phyloP scores from a whole-genome alignment of 2,113 vertebrate species.

The Muntiacus muntjak region DNA sequence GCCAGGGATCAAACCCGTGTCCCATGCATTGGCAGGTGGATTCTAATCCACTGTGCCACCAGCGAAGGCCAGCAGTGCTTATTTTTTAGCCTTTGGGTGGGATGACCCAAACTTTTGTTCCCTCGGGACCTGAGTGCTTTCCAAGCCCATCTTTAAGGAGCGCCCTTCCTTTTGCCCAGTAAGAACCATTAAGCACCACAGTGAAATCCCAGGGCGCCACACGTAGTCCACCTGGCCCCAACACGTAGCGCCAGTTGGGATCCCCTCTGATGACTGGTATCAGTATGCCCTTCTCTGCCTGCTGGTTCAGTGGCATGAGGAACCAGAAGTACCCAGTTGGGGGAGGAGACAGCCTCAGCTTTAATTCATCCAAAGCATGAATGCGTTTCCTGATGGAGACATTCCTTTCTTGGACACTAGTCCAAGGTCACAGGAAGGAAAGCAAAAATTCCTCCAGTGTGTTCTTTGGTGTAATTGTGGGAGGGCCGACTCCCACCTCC shows the following conservation, averaged over 20 bases:
- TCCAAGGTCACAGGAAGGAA: conserved; percentile 55
- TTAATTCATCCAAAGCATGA: neutral
- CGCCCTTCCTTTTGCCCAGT: neutral
- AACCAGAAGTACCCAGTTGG: neutral
- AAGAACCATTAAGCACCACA: too few relatives aligned
- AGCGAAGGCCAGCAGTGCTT: neutral
- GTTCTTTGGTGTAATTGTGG: neutral
- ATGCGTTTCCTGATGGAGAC: neutral
- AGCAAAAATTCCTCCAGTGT: neutral
- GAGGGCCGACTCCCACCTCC: neutral
- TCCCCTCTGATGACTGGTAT: neutral
- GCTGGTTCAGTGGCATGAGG: neutral
- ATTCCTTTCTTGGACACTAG: neutral
- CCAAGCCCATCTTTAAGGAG: neutral
- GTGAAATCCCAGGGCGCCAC: neutral
- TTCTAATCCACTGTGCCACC: neutral
- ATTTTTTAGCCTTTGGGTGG: too few relatives aligned
- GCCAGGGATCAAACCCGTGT: neutral
- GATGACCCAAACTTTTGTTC: neutral
- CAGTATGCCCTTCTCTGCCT: neutral
- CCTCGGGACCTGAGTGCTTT: neutral
- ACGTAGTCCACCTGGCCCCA: accelerated
- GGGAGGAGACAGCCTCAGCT: neutral
- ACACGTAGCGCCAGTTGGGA: accelerated
- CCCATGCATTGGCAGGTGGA: neutral